Base-by-base conservation (phyloP, 64 coral and sea anemone genomes). In the Actinia tenebrosa region DNA sequence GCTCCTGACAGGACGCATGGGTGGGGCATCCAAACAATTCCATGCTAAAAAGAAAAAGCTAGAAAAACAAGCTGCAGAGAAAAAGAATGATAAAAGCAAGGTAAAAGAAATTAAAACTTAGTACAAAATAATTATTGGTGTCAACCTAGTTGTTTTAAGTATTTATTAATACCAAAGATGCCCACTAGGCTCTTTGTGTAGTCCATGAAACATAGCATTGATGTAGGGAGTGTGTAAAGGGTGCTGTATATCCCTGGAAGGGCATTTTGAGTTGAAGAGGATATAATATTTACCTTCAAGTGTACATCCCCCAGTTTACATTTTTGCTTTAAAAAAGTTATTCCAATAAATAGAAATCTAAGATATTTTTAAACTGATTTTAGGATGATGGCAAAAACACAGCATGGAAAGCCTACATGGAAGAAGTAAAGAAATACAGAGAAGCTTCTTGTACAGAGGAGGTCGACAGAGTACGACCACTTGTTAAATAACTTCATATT, bases 401-500 rank as follows among this genome's bases (percentile, higher is more conserved):
- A 25, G 97, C 97, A 53, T 99, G 97, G 97, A 99, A 95, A 52
- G 97, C 97, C 4, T 99, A 99, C 88, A 89, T 99, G 86, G 97
- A 95, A 25, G 97, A 99, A 84, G 97, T 99, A 6, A 88, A 93
- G 89, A 99, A 91, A 83, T 99, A 99, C 64, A 86, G 87, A 83
- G 93, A 99, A 71, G 94, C 86, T 83, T 95, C 90, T 3, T 99
- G 97, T 86, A 93, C 97, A 90, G 97, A 99, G 43, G 97, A 99
- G 64, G 77, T 80, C 3, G 97, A 99, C 15, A 92, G 91, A 88
- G 88, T 89, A 15, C 53, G 91, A 44, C 97, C 97, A 55, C 86
- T 99, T 63, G 97, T 99, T 46, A 99, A 99, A 79, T 99, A 87
- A 93, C 18, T 50, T 75, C 7, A 20, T n/a, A 20, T n/a, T 4